Percentiles rank a stretch among this genome's conserved stretches.
phyloP scores from a whole-genome alignment of 1,140 invertebrate genomes.

The Planococcus citri region DNA sequence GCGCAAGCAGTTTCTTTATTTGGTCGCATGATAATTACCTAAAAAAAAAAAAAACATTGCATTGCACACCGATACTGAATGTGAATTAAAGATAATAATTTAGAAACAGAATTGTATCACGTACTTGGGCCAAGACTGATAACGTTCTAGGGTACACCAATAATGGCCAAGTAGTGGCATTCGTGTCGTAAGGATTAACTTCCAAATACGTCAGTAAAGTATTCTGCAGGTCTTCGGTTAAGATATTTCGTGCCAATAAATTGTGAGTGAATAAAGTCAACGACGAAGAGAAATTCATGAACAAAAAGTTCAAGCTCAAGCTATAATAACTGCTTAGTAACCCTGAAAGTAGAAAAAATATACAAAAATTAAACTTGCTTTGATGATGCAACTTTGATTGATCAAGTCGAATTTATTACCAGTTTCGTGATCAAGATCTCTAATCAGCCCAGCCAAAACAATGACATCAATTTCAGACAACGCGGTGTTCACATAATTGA shows the following conservation, averaged over 20 bases:
- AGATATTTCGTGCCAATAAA: slow-evolving; percentile 55
- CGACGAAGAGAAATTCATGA: slow-evolving; percentile 55
- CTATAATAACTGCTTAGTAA: slow-evolving; percentile 61
- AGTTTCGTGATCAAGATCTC: slow-evolving; percentile 74
- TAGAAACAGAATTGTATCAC: no score
- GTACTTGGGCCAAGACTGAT: slow-evolving; percentile 60
- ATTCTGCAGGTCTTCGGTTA: slow-evolving; percentile 55
- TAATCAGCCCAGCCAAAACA: slow-evolving; percentile 66
- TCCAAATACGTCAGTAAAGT: slow-evolving; percentile 59
- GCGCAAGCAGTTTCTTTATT: slow-evolving; percentile 80
- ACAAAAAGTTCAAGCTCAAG: slow-evolving; percentile 34
- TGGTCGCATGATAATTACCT: slow-evolving; percentile 63
- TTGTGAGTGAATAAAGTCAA: slow-evolving; percentile 73
- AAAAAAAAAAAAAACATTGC: slow-evolving; percentile 32
- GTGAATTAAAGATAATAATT: background rate
- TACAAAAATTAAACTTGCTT: background rate
- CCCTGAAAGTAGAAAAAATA: slow-evolving; percentile 26
- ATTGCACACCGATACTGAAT: no score
- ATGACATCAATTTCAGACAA: slow-evolving; percentile 66
- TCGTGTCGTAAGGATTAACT: slow-evolving; percentile 44
- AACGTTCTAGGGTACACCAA: slow-evolving; percentile 76
- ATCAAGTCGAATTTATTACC: slow-evolving; percentile 40
- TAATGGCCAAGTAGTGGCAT: slow-evolving; percentile 53
- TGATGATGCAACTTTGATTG: background rate
- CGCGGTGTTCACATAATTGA: slow-evolving; percentile 45